Conservation (phyloP, 2,888 invertebrate genomes). For the Ennomos fuscantarius region DNA sequence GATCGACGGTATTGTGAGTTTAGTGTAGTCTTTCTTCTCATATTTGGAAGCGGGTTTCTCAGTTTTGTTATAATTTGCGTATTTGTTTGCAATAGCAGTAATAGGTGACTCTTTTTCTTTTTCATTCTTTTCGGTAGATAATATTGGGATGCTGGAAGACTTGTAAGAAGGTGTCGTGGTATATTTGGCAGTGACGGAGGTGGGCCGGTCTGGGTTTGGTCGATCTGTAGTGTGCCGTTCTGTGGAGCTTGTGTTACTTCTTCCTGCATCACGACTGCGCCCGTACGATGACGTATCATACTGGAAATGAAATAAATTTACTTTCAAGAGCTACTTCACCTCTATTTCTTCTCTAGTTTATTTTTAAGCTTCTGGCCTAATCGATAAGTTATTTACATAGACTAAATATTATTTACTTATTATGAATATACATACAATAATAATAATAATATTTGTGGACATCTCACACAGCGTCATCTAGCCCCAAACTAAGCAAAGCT, state of each 20-base stretch:
- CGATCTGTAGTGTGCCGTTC: constrained; percentile 36
- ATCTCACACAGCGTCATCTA: no score
- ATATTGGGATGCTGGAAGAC: constrained; percentile 78
- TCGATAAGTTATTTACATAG: no score
- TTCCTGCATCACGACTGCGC: constrained; percentile 64
- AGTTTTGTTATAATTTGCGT: constrained; percentile 67
- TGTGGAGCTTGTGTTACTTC: constrained; percentile 49
- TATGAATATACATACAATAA: constrained; percentile 20
- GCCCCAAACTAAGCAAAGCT: no score
- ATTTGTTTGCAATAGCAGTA: constrained; percentile 73
- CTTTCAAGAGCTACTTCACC: background rate
- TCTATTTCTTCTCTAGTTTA: no score
- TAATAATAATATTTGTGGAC: no score
- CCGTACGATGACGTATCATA: constrained; percentile 74
- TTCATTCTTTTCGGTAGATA: constrained; percentile 57
- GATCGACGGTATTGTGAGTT: constrained; percentile 64
- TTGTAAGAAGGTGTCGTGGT: constrained; percentile 72
- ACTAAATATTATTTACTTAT: background rate
- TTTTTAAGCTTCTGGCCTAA: no score
- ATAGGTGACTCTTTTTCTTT: constrained; percentile 73
- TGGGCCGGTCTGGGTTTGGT: constrained; percentile 59
- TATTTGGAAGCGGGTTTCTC: constrained; percentile 59
- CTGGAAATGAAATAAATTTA: constrained; percentile 56
- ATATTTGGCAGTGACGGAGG: constrained; percentile 78
- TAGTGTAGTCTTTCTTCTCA: constrained; percentile 81